Conservation (phyloP, 1,140 invertebrate genomes). For the Cotesia vestalis region DNA sequence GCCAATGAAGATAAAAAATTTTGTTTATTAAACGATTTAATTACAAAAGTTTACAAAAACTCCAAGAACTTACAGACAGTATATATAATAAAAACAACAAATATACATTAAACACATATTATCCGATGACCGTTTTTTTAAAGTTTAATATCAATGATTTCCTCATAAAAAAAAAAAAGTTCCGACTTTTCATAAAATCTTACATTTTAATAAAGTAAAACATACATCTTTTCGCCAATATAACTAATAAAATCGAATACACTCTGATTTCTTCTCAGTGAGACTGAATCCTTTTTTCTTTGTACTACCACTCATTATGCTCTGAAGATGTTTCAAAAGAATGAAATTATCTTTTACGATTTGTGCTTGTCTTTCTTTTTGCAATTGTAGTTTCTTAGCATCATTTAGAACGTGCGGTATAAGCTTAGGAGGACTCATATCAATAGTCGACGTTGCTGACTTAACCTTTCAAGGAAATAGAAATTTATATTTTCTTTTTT, state of each 20-base stretch:
- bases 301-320: constrained; percentile 57
- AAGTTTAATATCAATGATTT: too few species aligned
- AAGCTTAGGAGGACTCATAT: constrained; percentile 51
- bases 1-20: too few species aligned
- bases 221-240: background rate
- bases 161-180: too few species aligned
- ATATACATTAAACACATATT: too few species aligned
- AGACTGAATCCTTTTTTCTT: constrained; percentile 46
- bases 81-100: too few species aligned
- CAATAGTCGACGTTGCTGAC: constrained; percentile 53
- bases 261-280: constrained; percentile 49
- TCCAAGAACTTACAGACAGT: too few species aligned
- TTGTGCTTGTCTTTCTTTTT: constrained; percentile 56
- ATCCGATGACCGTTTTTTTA: too few species aligned
- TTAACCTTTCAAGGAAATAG: constrained; percentile 48
- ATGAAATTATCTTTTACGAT: constrained; percentile 61
- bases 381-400: constrained; percentile 58
- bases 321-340: constrained; percentile 53
- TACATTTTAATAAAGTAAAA: too few species aligned
- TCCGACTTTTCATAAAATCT: too few species aligned
- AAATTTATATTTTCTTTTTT: constrained; percentile 2
- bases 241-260: constrained; percentile 47
- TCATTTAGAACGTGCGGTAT: constrained; percentile 56
- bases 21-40: too few species aligned
- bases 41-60: too few species aligned